Evolutionary conservation across 2,888 invertebrate genomes (phyloP).

Genomic region (Drosophila helvetica): DNA sequence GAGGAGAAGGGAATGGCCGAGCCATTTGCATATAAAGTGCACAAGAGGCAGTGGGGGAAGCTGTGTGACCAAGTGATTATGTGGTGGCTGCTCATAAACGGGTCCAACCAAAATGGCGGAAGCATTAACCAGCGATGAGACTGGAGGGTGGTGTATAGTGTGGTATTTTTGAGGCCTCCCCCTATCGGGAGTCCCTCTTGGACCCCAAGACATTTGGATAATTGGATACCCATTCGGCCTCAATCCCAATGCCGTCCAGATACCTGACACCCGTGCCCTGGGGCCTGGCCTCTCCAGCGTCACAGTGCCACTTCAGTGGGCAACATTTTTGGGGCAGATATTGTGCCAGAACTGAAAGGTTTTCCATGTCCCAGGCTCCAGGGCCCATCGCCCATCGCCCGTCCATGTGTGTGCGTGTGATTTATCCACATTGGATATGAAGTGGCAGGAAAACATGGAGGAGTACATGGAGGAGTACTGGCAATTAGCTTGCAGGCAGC

Average conservation of each 20-base stretch:
- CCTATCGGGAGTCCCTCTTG: background rate
- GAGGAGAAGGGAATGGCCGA: slow-evolving; percentile 41
- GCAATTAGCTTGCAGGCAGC: slow-evolving; percentile 69
- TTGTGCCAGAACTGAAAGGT: slow-evolving; percentile 60
- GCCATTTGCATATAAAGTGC: slow-evolving; percentile 65
- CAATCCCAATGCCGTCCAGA: slow-evolving; percentile 2
- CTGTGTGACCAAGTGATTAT: slow-evolving; percentile 27
- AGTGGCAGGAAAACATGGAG: slow-evolving; percentile 21
- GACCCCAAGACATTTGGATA: slow-evolving; percentile 9
- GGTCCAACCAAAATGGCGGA: background rate
- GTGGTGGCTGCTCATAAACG: slow-evolving; percentile 11
- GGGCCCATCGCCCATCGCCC: slow-evolving; percentile 2
- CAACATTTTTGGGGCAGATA: slow-evolving; percentile 27
- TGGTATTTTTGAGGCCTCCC: no score
- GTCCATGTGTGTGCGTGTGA: slow-evolving; percentile 21
- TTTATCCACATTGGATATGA: slow-evolving; percentile 53
- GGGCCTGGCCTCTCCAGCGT: slow-evolving; percentile 5
- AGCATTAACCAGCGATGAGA: slow-evolving; percentile 28
- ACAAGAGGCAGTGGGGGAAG: background rate
- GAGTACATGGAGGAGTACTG: background rate
- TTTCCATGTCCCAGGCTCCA: slow-evolving; percentile 54
- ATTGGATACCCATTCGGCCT: slow-evolving; percentile 23
- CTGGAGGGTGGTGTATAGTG: background rate
- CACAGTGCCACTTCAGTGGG: slow-evolving; percentile 21
- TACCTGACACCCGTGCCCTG: slow-evolving; percentile 17